A percentile compares a stretch with the other conserved stretches of the same genome.
phyloP scores from a whole-genome alignment of 2,888 invertebrate species.

The Lasius fuliginosus region DNA sequence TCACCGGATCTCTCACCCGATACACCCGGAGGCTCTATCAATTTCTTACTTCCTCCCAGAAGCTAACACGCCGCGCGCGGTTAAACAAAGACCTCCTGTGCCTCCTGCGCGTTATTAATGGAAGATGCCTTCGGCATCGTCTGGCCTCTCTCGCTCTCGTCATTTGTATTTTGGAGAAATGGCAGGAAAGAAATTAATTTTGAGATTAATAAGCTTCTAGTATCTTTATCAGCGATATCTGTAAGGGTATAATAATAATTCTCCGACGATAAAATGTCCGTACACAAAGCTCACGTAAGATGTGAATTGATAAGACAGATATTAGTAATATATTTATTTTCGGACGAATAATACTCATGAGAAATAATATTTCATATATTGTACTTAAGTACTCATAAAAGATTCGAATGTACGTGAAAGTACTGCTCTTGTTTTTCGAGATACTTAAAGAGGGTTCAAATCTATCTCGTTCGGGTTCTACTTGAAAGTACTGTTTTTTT shows the following conservation, averaged over 20 bases:
- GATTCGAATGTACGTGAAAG: too few species aligned
- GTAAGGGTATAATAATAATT: background rate
- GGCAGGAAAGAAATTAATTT: slow-evolving; percentile 1
- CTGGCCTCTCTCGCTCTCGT: background rate
- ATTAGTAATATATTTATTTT: background rate
- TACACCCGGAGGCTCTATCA: slow-evolving; percentile 50
- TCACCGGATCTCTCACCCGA: slow-evolving; percentile 46
- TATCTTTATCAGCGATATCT: background rate
- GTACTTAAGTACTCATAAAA: too few species aligned
- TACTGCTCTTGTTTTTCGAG: too few species aligned
- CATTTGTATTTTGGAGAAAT: slow-evolving; percentile 8
- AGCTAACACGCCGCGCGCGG: slow-evolving; percentile 40
- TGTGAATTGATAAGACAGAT: background rate
- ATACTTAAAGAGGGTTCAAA: too few species aligned
- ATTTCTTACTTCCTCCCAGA: slow-evolving; percentile 54
- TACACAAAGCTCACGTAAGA: background rate
- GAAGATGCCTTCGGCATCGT: background rate
- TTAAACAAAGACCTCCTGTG: slow-evolving; percentile 41
- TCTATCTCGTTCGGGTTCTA: too few species aligned
- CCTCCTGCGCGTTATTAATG: slow-evolving; percentile 41
- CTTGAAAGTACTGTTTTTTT: too few species aligned
- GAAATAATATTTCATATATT: too few species aligned
- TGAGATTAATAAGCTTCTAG: background rate
- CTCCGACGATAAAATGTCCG: background rate
- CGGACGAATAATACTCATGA: too few species aligned